These are phyloP conservation scores for Lasioglossum pauxillum DNA, from an alignment of 2,888 invertebrate species.

Conservation along the genomic window DNA sequence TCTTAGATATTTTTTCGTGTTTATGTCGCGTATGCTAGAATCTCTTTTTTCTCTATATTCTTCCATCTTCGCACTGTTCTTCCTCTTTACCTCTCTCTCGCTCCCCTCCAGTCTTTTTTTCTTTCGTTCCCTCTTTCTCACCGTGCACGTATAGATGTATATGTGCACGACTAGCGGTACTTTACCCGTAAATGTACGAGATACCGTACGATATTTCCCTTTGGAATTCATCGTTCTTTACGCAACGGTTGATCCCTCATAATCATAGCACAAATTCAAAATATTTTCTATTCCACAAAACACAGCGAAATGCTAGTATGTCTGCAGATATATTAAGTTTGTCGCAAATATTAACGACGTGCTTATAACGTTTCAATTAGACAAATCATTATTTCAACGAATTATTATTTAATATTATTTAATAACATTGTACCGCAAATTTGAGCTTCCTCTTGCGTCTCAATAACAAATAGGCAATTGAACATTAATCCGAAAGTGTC, in stretches of 20 bases:
- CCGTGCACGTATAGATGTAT: slow-evolving; percentile 52
- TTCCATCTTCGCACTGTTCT: slow-evolving; percentile 52
- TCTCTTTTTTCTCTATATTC: slow-evolving; percentile 58
- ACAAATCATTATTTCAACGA: not conserved
- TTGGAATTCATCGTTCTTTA: slow-evolving; percentile 70
- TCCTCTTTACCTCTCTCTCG: slow-evolving; percentile 65
- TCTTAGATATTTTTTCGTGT: slow-evolving; percentile 15
- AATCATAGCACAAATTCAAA: slow-evolving; percentile 44
- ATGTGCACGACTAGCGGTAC: slow-evolving; percentile 81
- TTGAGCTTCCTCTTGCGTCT: not conserved
- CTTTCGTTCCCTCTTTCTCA: slow-evolving; percentile 57
- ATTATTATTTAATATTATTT: not conserved
- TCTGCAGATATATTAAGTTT: not conserved
- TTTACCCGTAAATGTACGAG: slow-evolving; percentile 80
- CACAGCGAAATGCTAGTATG: not conserved
- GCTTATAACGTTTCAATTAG: not conserved
- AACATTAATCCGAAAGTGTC: not conserved
- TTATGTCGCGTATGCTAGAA: slow-evolving; percentile 42
- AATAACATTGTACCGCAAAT: not conserved
- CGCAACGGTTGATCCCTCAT: slow-evolving; percentile 58
- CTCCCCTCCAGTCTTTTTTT: slow-evolving; percentile 46
- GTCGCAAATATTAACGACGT: not conserved
- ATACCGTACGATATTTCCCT: slow-evolving; percentile 79
- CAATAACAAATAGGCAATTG: not conserved
- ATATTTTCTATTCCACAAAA: slow-evolving; percentile 24